Evolutionary conservation across 92 coral and sea anemone genomes (phyloP).

Genomic region (Parazoanthus darwini): DNA sequence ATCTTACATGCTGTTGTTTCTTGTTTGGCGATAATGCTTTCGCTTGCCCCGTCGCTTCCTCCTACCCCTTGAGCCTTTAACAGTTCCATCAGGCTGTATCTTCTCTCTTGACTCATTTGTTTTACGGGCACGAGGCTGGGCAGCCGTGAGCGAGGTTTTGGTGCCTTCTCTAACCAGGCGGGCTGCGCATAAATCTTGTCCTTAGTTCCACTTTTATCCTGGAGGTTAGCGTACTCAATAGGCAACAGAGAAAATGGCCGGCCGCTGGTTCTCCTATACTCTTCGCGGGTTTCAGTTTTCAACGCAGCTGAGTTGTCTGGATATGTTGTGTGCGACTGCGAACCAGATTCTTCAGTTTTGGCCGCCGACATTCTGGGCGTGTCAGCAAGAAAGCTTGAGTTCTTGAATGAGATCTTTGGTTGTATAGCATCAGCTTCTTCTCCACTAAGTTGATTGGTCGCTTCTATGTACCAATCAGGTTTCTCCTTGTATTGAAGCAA

Average conservation of each 20-base stretch:
- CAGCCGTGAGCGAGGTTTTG: constrained; percentile 2
- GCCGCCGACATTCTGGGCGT: background rate
- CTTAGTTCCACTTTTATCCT: constrained; percentile 49
- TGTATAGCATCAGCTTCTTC: background rate
- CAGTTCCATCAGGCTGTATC: constrained; percentile 17
- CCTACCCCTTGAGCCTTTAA: constrained; percentile 23
- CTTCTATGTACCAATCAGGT: background rate
- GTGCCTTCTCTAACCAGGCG: constrained; percentile 54
- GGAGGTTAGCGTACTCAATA: constrained; percentile 47
- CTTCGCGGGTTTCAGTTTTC: background rate
- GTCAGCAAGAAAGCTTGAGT: background rate
- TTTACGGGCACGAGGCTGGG: constrained; percentile 12
- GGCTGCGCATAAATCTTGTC: constrained; percentile 52
- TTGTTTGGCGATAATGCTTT: background rate
- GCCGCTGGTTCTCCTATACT: constrained; percentile 39
- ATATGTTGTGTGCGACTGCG: background rate
- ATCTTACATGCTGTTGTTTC: too few species aligned
- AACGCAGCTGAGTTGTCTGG: background rate
- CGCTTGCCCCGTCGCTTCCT: background rate
- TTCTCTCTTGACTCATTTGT: constrained; percentile 21
- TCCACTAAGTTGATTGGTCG: background rate
- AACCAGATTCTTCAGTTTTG: background rate
- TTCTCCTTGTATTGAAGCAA: too few species aligned
- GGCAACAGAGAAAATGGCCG: constrained; percentile 32
- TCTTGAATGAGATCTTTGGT: background rate